Evolutionary conservation across 1,140 invertebrate genomes (phyloP).

Genomic region (Tetramorium parvispinum): DNA sequence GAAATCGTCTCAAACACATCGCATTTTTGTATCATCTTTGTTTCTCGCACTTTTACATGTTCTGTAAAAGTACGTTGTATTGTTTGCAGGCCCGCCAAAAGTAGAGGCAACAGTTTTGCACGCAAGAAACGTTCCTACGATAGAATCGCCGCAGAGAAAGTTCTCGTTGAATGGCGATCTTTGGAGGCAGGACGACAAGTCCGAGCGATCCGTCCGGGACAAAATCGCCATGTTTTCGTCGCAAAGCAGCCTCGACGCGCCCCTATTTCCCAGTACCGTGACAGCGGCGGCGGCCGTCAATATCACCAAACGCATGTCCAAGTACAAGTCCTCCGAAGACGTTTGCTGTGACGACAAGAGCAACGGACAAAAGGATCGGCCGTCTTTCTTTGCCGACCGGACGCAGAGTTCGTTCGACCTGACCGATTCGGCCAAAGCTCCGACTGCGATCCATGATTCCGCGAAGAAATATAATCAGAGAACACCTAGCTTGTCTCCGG

Average conservation of each 20-base stretch:
- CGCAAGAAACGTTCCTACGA: slow-evolving; percentile 52
- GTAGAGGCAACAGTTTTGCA: slow-evolving; percentile 59
- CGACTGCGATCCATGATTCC: slow-evolving; percentile 37
- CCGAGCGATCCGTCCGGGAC: slow-evolving; percentile 92
- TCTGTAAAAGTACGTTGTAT: neutral
- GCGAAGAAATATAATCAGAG: slow-evolving; percentile 63
- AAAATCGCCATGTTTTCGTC: slow-evolving; percentile 95
- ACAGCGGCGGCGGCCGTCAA: slow-evolving; percentile 75
- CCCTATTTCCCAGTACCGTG: slow-evolving; percentile 73
- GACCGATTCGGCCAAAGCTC: slow-evolving; percentile 64
- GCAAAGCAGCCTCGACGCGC: slow-evolving; percentile 78
- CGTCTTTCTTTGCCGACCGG: slow-evolving; percentile 74
- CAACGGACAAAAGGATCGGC: slow-evolving; percentile 62
- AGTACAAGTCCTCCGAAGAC: slow-evolving; percentile 87
- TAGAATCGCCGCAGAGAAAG: slow-evolving; percentile 69
- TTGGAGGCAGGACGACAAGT: slow-evolving; percentile 90
- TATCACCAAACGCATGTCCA: slow-evolving; percentile 75
- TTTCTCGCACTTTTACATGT: neutral
- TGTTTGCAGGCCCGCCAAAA: slow-evolving; percentile 78
- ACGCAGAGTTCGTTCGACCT: slow-evolving; percentile 83
- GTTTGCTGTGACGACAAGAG: slow-evolving; percentile 81
- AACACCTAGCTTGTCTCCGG: slow-evolving; percentile 69
- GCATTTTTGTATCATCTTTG: neutral
- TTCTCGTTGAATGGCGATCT: slow-evolving; percentile 78
- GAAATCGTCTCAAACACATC: neutral